Conservation (phyloP, 2,888 invertebrate genomes). For the Malthinus flaveolus region DNA sequence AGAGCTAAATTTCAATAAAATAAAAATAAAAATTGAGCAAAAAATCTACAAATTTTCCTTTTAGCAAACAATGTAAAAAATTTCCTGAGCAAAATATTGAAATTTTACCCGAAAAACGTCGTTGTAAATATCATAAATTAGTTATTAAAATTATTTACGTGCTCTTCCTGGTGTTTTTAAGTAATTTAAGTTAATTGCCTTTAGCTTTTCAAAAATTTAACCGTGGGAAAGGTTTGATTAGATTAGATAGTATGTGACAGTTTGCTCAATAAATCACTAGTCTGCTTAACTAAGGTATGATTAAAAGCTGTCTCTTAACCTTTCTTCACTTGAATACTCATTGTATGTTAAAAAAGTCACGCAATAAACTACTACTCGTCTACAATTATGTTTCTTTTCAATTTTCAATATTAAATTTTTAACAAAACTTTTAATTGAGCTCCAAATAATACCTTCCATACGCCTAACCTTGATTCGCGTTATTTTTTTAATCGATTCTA, state of each 20-base stretch:
- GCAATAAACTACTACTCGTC: background rate
- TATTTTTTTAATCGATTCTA: no score
- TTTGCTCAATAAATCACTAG: constrained; percentile 26
- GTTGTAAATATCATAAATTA: no score
- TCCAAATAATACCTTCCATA: background rate
- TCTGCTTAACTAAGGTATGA: constrained; percentile 20
- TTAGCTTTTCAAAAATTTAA: constrained; percentile 8
- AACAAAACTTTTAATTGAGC: background rate
- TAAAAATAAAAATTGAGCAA: no score
- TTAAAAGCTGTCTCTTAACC: constrained; percentile 30
- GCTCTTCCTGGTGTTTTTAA: background rate
- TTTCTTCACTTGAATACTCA: constrained; percentile 1
- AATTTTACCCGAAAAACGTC: no score
- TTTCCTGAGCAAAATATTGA: no score
- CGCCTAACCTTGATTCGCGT: no score
- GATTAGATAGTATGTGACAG: constrained; percentile 24
- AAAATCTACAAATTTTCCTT: no score
- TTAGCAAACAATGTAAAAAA: no score
- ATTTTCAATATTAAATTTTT: background rate
- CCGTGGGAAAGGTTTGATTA: constrained; percentile 27
- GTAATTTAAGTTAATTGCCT: constrained; percentile 2
- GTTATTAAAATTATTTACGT: no score
- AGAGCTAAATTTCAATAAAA: no score
- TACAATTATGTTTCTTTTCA: background rate
- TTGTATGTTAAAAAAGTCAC: background rate